Evolutionary conservation across 1,140 invertebrate species (phyloP).

Genomic region (Halesus radiatus): DNA sequence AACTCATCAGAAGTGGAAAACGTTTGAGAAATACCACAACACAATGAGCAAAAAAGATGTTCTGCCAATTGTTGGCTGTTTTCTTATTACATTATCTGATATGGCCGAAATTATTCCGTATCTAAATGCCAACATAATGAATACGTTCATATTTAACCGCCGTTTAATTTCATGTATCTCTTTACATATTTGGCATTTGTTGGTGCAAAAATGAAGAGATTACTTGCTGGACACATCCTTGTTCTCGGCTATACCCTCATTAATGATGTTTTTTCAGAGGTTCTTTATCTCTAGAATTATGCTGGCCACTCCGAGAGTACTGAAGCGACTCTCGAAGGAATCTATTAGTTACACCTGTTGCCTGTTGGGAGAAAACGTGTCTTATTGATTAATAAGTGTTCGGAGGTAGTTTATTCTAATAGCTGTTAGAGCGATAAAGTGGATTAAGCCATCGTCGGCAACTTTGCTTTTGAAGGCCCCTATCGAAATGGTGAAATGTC

Average conservation of each 20-base stretch:
- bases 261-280: constrained; percentile 31
- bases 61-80: no score
- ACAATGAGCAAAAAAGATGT: no score
- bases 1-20: no score
- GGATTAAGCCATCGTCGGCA: constrained; percentile 57
- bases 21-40: no score
- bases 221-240: constrained; percentile 25
- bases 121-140: constrained; percentile 14
- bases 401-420: constrained; percentile 55
- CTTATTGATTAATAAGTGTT: constrained; percentile 57
- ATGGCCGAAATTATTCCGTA: background rate
- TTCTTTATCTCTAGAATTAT: constrained; percentile 35
- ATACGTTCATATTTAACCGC: background rate
- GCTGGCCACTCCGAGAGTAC: constrained; percentile 23
- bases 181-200: constrained; percentile 34
- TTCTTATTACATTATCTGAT: background rate
- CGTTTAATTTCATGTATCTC: constrained; percentile 22
- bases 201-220: constrained; percentile 33
- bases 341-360: constrained; percentile 53
- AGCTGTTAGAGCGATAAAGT: constrained; percentile 50
- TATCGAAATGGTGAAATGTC: constrained; percentile 52
- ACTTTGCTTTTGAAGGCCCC: constrained; percentile 51
- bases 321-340: constrained; percentile 23
- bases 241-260: background rate
- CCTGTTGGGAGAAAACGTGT: constrained; percentile 53